Conservation (phyloP, 2,113 vertebrate species). For the Pygoscelis antarcticus region DNA sequence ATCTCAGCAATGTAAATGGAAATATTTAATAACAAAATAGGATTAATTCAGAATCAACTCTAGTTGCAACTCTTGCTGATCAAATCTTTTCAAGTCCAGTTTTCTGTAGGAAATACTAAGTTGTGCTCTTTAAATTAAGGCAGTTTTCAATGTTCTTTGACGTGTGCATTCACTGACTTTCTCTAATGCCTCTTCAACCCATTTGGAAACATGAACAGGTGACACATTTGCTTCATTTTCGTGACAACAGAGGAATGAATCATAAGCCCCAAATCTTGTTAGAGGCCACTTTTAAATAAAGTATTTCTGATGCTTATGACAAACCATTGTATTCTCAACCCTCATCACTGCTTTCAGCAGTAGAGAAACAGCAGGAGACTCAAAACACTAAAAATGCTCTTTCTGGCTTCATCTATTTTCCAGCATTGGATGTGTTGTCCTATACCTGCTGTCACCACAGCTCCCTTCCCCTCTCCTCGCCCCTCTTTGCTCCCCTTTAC, state of each 20-base stretch:
- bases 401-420: not conserved
- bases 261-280: not conserved
- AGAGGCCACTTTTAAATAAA: not conserved
- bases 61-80: not conserved
- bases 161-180: not conserved
- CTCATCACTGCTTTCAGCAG: not conserved
- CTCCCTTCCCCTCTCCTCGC: not conserved
- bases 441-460: not conserved
- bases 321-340: not conserved
- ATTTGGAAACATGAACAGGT: not conserved
- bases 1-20: not conserved
- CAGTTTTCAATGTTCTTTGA: not conserved
- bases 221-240: not conserved
- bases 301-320: not conserved
- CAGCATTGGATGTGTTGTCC: accelerated
- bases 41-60: not conserved
- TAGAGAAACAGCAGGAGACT: not conserved
- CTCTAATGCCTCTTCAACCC: not conserved
- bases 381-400: not conserved
- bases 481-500: not conserved
- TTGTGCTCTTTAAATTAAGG: not conserved
- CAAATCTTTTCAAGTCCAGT: not conserved
- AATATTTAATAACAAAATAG: not conserved
- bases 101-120: not conserved
- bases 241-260: not conserved